Evolutionary conservation across 2,888 invertebrate species (phyloP).

Genomic region (Pristionchus entomophagus): DNA sequence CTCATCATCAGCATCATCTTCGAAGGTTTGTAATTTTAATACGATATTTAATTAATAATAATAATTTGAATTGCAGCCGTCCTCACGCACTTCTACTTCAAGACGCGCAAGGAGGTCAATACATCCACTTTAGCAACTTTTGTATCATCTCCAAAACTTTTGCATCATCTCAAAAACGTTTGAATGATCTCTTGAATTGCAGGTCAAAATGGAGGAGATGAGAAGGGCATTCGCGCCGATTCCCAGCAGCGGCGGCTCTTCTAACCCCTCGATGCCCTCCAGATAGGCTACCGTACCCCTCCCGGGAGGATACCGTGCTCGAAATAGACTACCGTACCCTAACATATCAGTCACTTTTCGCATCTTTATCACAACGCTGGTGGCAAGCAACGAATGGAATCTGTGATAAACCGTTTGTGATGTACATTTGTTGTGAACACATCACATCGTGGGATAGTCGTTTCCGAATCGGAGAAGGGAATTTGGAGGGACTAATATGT

Average conservation of each 20-base stretch:
- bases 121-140: no score
- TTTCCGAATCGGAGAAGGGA: no score
- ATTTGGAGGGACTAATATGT: no score
- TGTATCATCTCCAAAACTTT: no score
- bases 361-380: not conserved
- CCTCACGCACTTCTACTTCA: not conserved
- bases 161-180: not conserved
- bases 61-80: not conserved
- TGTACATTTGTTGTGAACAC: no score
- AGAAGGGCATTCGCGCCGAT: not conserved
- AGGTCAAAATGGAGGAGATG: not conserved
- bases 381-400: conserved; percentile 2
- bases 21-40: no score
- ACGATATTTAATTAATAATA: no score
- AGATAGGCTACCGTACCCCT: not conserved
- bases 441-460: no score
- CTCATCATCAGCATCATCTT: no score
- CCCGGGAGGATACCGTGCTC: not conserved
- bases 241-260: not conserved
- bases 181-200: not conserved
- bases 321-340: not conserved
- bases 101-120: not conserved
- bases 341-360: not conserved
- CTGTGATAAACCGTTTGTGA: conserved; percentile 1
- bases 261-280: not conserved